Conservation (phyloP, 2,888 invertebrate species). For the Crematogaster levior region DNA sequence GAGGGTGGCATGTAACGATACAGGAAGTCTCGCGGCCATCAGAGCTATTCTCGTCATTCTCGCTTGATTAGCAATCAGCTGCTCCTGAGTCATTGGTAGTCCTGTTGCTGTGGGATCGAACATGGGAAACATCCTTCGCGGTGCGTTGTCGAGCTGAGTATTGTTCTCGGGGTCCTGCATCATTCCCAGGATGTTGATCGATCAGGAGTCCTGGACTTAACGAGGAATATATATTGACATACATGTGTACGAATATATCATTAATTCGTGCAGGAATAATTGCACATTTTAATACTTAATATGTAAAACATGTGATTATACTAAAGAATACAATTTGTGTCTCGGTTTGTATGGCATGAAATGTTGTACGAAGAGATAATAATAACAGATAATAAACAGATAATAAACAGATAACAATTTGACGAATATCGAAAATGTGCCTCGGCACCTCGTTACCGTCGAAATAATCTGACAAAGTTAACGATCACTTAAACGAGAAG, state of each 20-base stretch:
- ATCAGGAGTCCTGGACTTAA: slow-evolving; percentile 77
- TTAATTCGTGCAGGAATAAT: background rate
- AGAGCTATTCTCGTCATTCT: slow-evolving; percentile 67
- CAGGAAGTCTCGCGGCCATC: slow-evolving; percentile 87
- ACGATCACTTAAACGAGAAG: background rate
- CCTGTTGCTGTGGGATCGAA: slow-evolving; percentile 85
- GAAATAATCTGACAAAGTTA: background rate
- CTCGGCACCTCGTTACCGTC: background rate
- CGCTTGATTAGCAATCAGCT: background rate
- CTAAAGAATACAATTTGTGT: background rate
- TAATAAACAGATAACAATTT: background rate
- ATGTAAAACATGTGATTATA: background rate
- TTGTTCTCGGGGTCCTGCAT: slow-evolving; percentile 87
- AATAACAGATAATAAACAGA: too few relatives aligned
- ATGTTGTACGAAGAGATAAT: too few relatives aligned
- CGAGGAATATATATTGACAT: background rate
- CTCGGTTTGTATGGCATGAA: background rate
- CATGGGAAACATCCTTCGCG: slow-evolving; percentile 82
- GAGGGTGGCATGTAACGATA: slow-evolving; percentile 87
- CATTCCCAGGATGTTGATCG: slow-evolving; percentile 81
- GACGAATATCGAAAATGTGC: background rate
- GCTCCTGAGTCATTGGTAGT: background rate
- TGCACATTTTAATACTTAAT: background rate
- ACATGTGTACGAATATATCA: background rate
- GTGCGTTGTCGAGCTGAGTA: slow-evolving; percentile 86